Evolutionary conservation across 2,888 invertebrate genomes (phyloP).

Genomic region (Pachymerium ferrugineum): DNA sequence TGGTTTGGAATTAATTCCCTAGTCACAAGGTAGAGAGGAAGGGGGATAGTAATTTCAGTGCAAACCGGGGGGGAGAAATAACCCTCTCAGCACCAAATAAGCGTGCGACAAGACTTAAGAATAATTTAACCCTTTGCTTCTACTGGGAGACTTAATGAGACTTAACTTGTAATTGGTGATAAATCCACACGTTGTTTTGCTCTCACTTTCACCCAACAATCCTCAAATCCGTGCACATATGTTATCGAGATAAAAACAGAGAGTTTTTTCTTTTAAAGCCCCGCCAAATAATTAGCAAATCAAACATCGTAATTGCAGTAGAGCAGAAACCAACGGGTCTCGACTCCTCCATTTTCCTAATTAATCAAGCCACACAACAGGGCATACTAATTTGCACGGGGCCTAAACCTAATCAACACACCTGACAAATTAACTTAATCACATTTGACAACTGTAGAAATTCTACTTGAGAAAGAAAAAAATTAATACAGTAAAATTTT

Average conservation of each 20-base stretch:
- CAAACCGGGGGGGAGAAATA: background rate
- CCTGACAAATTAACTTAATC: background rate
- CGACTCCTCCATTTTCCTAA: background rate
- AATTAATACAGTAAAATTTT: no score
- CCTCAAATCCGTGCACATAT: no score
- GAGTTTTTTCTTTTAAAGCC: background rate
- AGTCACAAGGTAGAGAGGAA: background rate
- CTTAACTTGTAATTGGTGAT: conserved; percentile 8
- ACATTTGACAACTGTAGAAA: background rate
- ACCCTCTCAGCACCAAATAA: conserved; percentile 8
- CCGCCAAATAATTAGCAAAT: conserved; percentile 8
- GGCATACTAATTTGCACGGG: background rate
- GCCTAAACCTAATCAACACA: background rate
- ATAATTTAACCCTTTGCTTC: conserved; percentile 8
- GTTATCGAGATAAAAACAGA: no score
- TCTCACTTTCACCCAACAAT: no score
- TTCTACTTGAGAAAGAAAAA: background rate
- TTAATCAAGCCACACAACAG: background rate
- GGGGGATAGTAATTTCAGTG: no score
- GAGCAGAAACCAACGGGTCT: background rate
- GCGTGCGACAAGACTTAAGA: background rate
- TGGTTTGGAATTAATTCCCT: background rate
- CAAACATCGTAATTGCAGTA: background rate
- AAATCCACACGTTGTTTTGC: conserved; percentile 1
- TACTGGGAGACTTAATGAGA: background rate